A percentile compares a stretch with the other conserved stretches of the same genome.
Conservation (phyloP, 2,797 vertebrate genomes). For the Tamandua tetradactyla region DNA sequence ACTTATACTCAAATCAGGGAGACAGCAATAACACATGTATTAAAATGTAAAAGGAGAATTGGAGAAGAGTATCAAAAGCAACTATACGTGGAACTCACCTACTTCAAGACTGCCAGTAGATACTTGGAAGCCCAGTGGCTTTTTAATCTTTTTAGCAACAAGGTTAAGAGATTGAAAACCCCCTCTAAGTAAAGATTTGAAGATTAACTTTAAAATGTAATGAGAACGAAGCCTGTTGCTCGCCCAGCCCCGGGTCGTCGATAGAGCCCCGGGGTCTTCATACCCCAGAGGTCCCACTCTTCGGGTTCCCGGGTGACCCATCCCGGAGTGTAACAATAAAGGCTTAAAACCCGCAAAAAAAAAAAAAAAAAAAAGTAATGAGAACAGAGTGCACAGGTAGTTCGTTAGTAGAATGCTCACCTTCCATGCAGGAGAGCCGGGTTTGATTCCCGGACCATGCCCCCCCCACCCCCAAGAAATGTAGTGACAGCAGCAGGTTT, state of each 20-base stretch:
- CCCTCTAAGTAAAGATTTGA: background rate
- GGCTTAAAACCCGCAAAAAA: too few relatives aligned
- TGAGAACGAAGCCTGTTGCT: too few relatives aligned
- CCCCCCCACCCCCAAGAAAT: too few relatives aligned
- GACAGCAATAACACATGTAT: background rate
- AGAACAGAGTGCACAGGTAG: too few relatives aligned
- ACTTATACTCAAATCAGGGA: background rate
- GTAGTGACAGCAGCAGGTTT: background rate
- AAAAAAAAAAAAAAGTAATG: background rate
- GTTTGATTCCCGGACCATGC: too few relatives aligned
- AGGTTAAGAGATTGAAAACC: constrained; percentile 37
- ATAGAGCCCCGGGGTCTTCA: too few relatives aligned
- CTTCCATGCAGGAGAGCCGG: too few relatives aligned
- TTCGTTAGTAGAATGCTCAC: too few relatives aligned
- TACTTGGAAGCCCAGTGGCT: background rate
- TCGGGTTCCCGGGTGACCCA: too few relatives aligned
- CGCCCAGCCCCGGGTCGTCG: too few relatives aligned
- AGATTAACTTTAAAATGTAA: background rate
- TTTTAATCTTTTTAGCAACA: constrained; percentile 22
- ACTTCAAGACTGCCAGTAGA: background rate
- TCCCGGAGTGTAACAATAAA: too few relatives aligned
- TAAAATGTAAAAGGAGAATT: background rate
- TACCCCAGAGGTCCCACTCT: too few relatives aligned
- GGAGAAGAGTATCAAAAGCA: background rate
- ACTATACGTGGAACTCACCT: background rate